phyloP scores from a whole-genome alignment of 2,113 vertebrate species.

The Platichthys stellatus region DNA sequence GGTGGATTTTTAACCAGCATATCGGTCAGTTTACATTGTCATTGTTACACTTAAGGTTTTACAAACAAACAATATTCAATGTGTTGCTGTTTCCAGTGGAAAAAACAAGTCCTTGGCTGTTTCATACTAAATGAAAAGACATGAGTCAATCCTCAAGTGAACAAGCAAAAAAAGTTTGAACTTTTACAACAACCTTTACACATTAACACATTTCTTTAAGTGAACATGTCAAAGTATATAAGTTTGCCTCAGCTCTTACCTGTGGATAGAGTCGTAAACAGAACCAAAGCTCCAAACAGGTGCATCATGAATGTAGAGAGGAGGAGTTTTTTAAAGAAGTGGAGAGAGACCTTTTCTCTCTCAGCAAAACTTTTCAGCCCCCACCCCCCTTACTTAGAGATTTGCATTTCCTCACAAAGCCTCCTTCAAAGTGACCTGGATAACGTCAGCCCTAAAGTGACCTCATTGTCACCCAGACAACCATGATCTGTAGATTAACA shows the following conservation, averaged over 20 bases:
- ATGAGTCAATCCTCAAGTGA: background rate
- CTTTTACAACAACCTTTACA: background rate
- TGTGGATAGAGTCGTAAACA: constrained; percentile 49
- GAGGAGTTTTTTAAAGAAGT: background rate
- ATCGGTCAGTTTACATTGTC: too few relatives aligned
- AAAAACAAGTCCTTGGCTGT: background rate
- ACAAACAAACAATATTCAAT: too few relatives aligned
- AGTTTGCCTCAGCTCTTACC: constrained; percentile 45
- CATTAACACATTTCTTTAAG: background rate
- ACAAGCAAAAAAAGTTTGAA: background rate
- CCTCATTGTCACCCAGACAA: constrained; percentile 7
- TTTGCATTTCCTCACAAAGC: constrained; percentile 54
- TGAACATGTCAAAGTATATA: background rate
- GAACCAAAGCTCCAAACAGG: constrained; percentile 38
- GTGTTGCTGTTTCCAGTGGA: too few relatives aligned
- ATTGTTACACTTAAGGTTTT: too few relatives aligned
- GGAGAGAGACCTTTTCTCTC: background rate
- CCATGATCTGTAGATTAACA: background rate
- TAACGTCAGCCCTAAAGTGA: background rate
- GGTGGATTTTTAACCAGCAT: too few relatives aligned
- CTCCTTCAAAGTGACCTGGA: constrained; percentile 27
- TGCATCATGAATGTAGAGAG: constrained; percentile 31
- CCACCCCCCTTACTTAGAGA: background rate
- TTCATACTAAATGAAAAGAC: background rate
- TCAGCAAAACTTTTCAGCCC: background rate